Evolutionary conservation across 2,113 vertebrate species (phyloP).

Genomic region (Chaenogobius annularis): DNA sequence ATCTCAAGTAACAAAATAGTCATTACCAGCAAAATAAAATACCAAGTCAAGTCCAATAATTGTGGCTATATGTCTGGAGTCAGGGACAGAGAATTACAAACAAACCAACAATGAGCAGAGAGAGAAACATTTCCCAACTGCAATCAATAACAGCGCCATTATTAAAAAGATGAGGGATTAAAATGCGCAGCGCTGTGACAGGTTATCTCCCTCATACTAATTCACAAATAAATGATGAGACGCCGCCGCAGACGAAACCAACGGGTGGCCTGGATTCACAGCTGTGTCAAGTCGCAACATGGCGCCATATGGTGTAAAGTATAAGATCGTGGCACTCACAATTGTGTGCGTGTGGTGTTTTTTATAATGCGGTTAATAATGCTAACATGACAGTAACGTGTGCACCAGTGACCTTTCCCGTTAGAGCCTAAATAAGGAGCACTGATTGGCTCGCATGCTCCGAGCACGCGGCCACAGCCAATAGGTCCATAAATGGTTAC

Average conservation of each 20-base stretch:
- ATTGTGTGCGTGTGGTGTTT: constrained; percentile 25
- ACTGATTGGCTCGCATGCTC: constrained; percentile 32
- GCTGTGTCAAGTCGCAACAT: constrained; percentile 31
- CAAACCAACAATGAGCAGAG: constrained; percentile 19
- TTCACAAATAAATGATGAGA: constrained; percentile 43
- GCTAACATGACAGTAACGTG: constrained; percentile 6
- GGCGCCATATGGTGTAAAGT: constrained; percentile 42
- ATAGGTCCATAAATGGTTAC: constrained; percentile 32
- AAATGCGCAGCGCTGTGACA: constrained; percentile 46
- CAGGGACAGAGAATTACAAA: constrained; percentile 18
- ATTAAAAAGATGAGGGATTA: constrained; percentile 51
- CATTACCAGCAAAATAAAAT: constrained; percentile 9
- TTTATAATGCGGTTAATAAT: constrained; percentile 13
- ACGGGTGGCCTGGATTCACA: constrained; percentile 46
- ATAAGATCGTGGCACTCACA: constrained; percentile 28
- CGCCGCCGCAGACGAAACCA: constrained; percentile 39
- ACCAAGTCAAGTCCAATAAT: constrained; percentile 29
- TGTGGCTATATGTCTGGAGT: constrained; percentile 20
- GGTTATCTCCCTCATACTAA: constrained; percentile 29
- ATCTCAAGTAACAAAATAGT: constrained; percentile 5
- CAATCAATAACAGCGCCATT: constrained; percentile 43
- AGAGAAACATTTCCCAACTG: constrained; percentile 26
- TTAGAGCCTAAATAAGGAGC: neutral
- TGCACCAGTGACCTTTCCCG: neutral
- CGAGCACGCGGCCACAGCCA: constrained; percentile 16